Conservation (phyloP, 2,888 invertebrate species). For the Nyleta sp. region DNA sequence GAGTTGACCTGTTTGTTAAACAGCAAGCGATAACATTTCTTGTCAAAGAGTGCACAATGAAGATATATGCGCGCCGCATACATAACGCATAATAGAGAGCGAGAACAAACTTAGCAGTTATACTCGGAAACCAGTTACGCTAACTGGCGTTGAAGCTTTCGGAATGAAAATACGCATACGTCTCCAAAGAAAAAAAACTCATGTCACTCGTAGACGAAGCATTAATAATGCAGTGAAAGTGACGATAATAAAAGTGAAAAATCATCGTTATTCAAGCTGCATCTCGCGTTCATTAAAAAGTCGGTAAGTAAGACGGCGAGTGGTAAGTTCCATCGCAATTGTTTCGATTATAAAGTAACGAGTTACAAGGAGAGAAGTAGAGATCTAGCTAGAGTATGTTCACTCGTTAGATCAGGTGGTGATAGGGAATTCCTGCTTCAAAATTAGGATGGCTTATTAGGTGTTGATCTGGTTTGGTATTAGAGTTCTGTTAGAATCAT, state of each 20-base stretch:
- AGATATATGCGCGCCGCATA: conserved; percentile 27
- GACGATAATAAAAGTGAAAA: conserved; percentile 40
- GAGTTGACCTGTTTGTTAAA: conserved; percentile 46
- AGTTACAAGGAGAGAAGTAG: no score
- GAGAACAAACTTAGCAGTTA: conserved; percentile 32
- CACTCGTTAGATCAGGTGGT: no score
- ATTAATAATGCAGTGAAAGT: conserved; percentile 42
- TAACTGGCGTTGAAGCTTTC: conserved; percentile 35
- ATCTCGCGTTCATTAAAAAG: not conserved
- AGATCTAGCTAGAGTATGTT: no score
- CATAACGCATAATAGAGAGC: conserved; percentile 46
- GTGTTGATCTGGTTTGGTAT: no score
- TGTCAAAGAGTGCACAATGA: conserved; percentile 33
- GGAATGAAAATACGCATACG: conserved; percentile 22
- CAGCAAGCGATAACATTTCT: conserved; percentile 38
- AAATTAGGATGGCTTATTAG: no score
- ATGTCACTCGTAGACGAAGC: conserved; percentile 12
- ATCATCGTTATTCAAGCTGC: conserved; percentile 6
- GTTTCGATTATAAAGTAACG: no score
- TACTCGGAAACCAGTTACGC: conserved; percentile 40
- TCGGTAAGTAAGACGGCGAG: no score
- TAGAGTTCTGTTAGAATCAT: no score
- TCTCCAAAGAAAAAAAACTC: conserved; percentile 11
- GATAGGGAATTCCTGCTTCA: no score
- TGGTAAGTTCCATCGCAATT: no score